phyloP scores from a whole-genome alignment of 2,797 vertebrate species.

The Coracias cyanogaster region DNA sequence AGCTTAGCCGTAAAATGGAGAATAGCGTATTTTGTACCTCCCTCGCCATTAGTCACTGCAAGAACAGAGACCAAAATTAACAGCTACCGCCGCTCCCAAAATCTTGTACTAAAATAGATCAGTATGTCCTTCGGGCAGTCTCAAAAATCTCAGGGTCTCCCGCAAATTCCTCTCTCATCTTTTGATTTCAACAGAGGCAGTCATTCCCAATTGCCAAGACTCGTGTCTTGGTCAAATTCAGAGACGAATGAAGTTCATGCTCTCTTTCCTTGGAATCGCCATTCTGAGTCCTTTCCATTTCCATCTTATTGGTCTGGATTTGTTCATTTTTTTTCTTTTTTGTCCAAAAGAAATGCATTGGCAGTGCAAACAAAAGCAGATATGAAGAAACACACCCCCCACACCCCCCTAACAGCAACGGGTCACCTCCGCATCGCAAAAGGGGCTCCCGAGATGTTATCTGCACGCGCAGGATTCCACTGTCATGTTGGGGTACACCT shows the following conservation, averaged over 20 bases:
- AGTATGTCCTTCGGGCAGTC: neutral
- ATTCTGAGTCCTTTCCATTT: neutral
- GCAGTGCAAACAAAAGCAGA: slow-evolving; percentile 79
- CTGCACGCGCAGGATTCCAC: slow-evolving; percentile 96
- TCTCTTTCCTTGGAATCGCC: neutral
- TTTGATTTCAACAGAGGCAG: neutral
- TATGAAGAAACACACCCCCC: neutral
- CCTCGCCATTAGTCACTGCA: neutral
- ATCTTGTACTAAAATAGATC: slow-evolving; percentile 64
- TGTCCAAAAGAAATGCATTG: slow-evolving; percentile 50
- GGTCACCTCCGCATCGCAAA: neutral
- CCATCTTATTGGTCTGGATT: neutral
- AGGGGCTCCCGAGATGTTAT: slow-evolving; percentile 78
- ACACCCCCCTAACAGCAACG: neutral
- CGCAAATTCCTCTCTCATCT: neutral
- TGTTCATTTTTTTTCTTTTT: neutral
- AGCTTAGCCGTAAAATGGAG: slow-evolving; percentile 12
- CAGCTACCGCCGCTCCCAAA: slow-evolving; percentile 26
- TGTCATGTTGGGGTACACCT: slow-evolving; percentile 98
- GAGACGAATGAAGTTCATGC: neutral
- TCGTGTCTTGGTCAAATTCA: neutral
- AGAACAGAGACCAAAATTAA: neutral
- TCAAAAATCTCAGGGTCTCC: neutral
- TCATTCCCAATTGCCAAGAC: neutral
- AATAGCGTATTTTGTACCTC: neutral